These are phyloP conservation scores for Oligia strigilis DNA, from an alignment of 2,888 invertebrate genomes.

Conservation along the genomic window DNA sequence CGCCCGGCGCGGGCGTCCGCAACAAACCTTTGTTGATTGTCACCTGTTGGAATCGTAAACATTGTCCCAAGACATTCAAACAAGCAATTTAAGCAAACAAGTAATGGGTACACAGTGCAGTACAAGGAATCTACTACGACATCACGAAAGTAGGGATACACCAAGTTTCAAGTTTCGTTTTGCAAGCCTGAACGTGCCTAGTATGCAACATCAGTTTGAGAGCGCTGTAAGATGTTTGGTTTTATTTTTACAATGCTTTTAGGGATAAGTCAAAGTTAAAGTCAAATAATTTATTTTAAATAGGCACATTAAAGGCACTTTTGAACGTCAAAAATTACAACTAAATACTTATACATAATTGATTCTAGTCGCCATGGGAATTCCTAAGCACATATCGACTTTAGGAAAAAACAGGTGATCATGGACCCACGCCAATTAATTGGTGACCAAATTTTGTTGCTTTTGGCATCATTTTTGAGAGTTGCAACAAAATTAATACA, in stretches of 20 bases:
- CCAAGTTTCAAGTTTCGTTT: constrained; percentile 62
- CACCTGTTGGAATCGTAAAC: constrained; percentile 82
- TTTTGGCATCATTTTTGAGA: background rate
- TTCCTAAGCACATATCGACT: background rate
- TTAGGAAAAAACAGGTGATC: background rate
- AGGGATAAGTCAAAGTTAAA: background rate
- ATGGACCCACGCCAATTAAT: background rate
- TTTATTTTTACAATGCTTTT: constrained; percentile 31
- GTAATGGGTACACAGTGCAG: constrained; percentile 63
- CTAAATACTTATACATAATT: too few relatives aligned
- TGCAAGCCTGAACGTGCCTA: constrained; percentile 41
- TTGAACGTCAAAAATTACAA: too few relatives aligned
- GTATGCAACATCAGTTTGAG: constrained; percentile 29
- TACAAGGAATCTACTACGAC: constrained; percentile 54
- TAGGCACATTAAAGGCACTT: too few relatives aligned
- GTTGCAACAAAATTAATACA: constrained; percentile 24
- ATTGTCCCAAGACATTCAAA: constrained; percentile 80
- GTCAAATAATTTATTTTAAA: too few relatives aligned
- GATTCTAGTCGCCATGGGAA: background rate
- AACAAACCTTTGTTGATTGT: constrained; percentile 77
- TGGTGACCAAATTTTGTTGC: constrained; percentile 9
- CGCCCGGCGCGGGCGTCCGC: constrained; percentile 59
- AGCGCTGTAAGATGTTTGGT: constrained; percentile 24
- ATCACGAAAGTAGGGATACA: constrained; percentile 44
- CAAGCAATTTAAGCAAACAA: constrained; percentile 77